Evolutionary conservation across 2,113 vertebrate genomes (phyloP).

Genomic region (Tonatia bakeri): DNA sequence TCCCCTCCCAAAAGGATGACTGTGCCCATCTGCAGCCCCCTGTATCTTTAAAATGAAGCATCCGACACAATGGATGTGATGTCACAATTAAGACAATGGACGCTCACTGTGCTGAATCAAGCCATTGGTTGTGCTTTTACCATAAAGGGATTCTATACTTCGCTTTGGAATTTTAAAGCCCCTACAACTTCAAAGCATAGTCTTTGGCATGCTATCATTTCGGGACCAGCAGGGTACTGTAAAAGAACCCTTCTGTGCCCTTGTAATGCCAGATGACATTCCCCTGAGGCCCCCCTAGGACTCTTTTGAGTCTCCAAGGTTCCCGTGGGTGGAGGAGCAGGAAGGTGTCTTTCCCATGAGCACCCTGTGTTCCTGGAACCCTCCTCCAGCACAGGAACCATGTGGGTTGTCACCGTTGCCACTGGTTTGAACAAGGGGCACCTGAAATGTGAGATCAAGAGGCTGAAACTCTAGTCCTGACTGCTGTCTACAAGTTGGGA

Average conservation of each 20-base stretch:
- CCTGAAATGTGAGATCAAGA: neutral
- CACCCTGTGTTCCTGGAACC: neutral
- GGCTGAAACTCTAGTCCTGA: neutral
- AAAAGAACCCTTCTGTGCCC: neutral
- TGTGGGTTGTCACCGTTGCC: neutral
- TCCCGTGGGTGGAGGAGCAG: neutral
- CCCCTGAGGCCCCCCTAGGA: neutral
- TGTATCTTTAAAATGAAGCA: neutral
- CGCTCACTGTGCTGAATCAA: neutral
- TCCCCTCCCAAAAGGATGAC: neutral
- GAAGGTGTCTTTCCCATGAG: neutral
- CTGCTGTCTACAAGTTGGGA: neutral
- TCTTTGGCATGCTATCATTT: neutral
- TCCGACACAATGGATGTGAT: neutral
- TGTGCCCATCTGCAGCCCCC: neutral
- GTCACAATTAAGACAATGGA: slow-evolving; percentile 38
- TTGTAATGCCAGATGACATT: neutral
- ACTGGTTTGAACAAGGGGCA: neutral
- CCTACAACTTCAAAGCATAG: neutral
- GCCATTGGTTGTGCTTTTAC: neutral
- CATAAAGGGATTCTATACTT: slow-evolving; percentile 10
- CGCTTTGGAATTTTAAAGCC: slow-evolving; percentile 39
- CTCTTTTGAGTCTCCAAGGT: neutral
- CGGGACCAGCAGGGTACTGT: neutral
- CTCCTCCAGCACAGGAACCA: neutral